These are phyloP conservation scores for Perithous albicinctus DNA, from an alignment of 2,888 invertebrate genomes.

Conservation along the genomic window DNA sequence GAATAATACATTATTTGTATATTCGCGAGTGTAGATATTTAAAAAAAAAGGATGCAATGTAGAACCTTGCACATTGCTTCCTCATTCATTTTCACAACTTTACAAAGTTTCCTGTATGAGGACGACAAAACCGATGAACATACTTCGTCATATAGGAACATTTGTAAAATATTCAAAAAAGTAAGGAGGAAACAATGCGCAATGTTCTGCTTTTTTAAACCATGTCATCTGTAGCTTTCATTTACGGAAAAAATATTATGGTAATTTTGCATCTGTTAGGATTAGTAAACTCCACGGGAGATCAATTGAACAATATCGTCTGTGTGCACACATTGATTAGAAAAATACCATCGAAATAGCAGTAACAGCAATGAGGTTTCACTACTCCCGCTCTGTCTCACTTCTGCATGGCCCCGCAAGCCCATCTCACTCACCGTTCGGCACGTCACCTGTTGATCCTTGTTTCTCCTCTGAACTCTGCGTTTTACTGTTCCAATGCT, in stretches of 20 bases:
- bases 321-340: not conserved
- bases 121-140: too few relatives aligned
- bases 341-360: constrained; percentile 32
- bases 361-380: constrained; percentile 21
- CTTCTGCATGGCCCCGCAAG: constrained; percentile 11
- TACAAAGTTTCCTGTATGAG: too few relatives aligned
- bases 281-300: not conserved
- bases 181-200: too few relatives aligned
- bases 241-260: constrained; percentile 2
- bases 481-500: constrained; percentile 37
- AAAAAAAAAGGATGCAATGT: too few relatives aligned
- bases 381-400: not conserved
- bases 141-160: too few relatives aligned
- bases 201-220: too few relatives aligned
- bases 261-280: not conserved
- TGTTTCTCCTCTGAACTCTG: constrained; percentile 47
- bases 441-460: constrained; percentile 65
- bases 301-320: constrained; percentile 3
- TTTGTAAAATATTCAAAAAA: too few relatives aligned
- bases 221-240: too few relatives aligned
- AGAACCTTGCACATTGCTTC: too few relatives aligned
- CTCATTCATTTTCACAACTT: too few relatives aligned
- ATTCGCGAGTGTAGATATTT: too few relatives aligned
- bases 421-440: constrained; percentile 52
- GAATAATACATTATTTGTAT: too few relatives aligned